Evolutionary conservation across 2,888 invertebrate species (phyloP).

Genomic region (Pycnomerus fuliginosus): DNA sequence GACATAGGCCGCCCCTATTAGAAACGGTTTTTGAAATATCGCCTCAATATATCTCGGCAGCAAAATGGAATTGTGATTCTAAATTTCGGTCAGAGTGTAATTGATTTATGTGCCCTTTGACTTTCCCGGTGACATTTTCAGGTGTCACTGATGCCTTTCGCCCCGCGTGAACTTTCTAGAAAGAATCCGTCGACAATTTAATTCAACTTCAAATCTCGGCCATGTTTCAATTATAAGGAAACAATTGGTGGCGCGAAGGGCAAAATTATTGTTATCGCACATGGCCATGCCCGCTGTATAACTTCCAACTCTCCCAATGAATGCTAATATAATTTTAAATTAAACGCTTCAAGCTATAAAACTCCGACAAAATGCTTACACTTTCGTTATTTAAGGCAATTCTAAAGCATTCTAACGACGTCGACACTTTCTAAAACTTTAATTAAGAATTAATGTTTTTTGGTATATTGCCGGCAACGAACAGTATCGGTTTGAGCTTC

Average conservation of each 20-base stretch:
- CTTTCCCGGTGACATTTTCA: not conserved
- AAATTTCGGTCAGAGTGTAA: conserved; percentile 1
- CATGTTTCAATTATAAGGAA: conserved; percentile 21
- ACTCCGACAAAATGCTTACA: conserved; percentile 33
- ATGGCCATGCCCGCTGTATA: conserved; percentile 25
- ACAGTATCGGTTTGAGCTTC: conserved; percentile 14
- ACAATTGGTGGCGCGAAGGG: conserved; percentile 10
- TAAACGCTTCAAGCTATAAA: conserved; percentile 29
- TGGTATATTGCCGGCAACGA: conserved; percentile 13
- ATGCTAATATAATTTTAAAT: conserved; percentile 35
- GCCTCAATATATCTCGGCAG: conserved; percentile 6
- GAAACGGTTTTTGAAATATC: conserved; percentile 12
- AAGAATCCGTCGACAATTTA: too few relatives aligned
- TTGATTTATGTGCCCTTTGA: conserved; percentile 3
- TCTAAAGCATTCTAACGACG: conserved; percentile 30
- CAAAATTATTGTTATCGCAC: conserved; percentile 26
- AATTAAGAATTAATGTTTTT: conserved; percentile 37
- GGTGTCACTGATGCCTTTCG: conserved; percentile 2
- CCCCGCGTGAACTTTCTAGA: too few relatives aligned
- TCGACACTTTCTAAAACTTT: conserved; percentile 35
- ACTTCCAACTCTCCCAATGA: conserved; percentile 29
- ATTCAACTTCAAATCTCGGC: conserved; percentile 12
- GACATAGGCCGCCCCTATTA: conserved; percentile 8
- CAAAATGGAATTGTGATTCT: not conserved
- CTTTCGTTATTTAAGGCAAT: conserved; percentile 33